Evolutionary conservation across 2,797 vertebrate genomes (phyloP), one percentile per base, ranked within the genome.

Genomic region (Clarias pachynema): DNA sequence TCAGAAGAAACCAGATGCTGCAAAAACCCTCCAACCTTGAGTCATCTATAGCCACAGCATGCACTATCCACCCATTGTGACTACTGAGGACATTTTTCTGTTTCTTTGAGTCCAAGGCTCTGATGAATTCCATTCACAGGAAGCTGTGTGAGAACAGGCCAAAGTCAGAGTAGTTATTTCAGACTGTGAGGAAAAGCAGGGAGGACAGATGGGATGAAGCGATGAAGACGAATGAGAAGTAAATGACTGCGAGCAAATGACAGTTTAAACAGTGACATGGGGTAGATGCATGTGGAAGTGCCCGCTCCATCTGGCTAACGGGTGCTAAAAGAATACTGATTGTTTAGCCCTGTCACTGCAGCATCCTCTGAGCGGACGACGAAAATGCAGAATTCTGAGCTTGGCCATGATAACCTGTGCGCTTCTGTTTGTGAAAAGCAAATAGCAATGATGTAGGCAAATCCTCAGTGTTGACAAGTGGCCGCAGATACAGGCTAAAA

Each of bases 231-330:
- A 77, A 87, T 77, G 72, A 84, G 53, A 81, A 81, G 81, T 81
- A 84, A 84, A 87, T 31, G 86, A 84, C 69, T 74, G 70, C 34
- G 69, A 84, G 62, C 86, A 84, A 84, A 84, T 87, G 82, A 81
- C 78, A 57, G 78, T 68, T 87, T 81, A 84, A 84, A 87, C 78
- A 75, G 77, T 80, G 82, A 68, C 72, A 81, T 29, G 63, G 75
- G 63, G 70, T 59, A 74, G 77, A 69, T 81, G 86, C 70, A 70
- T 84, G 79, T 57, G 79, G 78, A 49, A 75, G 37, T 77, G 82
- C 63, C 63, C 49, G 59, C 79, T 77, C 83, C 82, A 84, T 79
- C 86, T 87, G 82, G 78, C 62, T 87, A 77, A 84, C 49, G 70
- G 78, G 60, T 60, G 78, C 78, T 75, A 81, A 77, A 77, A 84